Conservation (phyloP, 2,888 invertebrate genomes). For the Helleia helle region DNA sequence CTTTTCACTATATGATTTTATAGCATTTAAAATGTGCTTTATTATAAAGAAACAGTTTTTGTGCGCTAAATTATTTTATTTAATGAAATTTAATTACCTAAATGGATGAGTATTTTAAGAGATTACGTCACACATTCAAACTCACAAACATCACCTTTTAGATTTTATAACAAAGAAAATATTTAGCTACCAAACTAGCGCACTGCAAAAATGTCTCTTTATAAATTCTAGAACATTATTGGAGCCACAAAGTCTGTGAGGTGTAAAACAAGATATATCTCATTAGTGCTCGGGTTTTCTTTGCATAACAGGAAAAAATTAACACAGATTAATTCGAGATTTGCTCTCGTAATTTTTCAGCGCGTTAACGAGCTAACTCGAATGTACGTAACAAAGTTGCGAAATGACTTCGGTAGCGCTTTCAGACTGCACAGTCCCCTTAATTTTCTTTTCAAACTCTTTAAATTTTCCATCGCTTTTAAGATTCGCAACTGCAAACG, state of each 20-base stretch:
- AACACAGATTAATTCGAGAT: slow-evolving; percentile 50
- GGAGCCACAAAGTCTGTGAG: slow-evolving; percentile 30
- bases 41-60: too few relatives aligned
- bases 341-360: slow-evolving; percentile 46
- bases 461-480: slow-evolving; percentile 56
- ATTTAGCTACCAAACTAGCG: too few relatives aligned
- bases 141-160: too few relatives aligned
- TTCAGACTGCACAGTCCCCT: slow-evolving; percentile 39
- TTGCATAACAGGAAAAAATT: slow-evolving; percentile 39
- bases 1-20: too few relatives aligned
- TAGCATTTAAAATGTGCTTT: too few relatives aligned
- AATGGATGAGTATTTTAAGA: too few relatives aligned
- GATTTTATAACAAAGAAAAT: too few relatives aligned
- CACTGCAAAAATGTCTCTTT: background rate
- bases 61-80: too few relatives aligned
- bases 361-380: slow-evolving; percentile 61
- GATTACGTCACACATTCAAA: too few relatives aligned
- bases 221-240: background rate
- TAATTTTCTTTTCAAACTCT: slow-evolving; percentile 63
- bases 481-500: slow-evolving; percentile 38
- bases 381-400: slow-evolving; percentile 55
- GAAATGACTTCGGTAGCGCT: slow-evolving; percentile 43
- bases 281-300: slow-evolving; percentile 49
- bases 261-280: slow-evolving; percentile 33
- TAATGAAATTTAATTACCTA: too few relatives aligned